Percentiles rank a stretch among this genome's conserved stretches.
Evolutionary conservation across 2,888 invertebrate genomes (phyloP).

Genomic region (Leptopterna dolabrata): DNA sequence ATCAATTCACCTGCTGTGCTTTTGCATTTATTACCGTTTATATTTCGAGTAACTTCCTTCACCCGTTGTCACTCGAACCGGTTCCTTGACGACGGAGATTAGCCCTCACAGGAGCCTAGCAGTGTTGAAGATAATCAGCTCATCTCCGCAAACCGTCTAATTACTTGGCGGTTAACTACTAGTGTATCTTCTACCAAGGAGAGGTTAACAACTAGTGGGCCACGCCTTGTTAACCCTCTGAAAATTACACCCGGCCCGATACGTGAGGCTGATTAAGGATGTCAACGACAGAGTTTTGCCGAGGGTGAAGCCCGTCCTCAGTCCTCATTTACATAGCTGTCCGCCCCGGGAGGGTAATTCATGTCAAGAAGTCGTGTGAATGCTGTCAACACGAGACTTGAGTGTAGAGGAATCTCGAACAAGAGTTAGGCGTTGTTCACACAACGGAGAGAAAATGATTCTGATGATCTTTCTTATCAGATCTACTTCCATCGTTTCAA

Average conservation of each 20-base stretch:
- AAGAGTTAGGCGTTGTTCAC: no score
- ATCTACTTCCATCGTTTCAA: no score
- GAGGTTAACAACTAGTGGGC: not conserved
- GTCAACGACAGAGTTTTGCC: not conserved
- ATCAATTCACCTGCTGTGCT: no score
- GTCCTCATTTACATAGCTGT: not conserved
- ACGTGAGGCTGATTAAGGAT: not conserved
- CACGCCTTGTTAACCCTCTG: not conserved
- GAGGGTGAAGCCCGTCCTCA: no score
- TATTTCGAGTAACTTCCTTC: no score
- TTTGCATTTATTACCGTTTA: no score
- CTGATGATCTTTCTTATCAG: no score
- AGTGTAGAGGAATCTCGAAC: not conserved
- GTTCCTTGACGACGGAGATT: not conserved
- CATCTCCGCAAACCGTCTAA: not conserved
- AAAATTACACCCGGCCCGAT: slow-evolving; percentile 1
- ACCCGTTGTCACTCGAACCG: no score
- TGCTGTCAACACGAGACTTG: not conserved
- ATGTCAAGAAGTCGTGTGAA: not conserved
- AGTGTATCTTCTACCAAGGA: not conserved
- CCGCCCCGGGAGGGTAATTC: not conserved
- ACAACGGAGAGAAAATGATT: no score
- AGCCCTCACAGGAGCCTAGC: not conserved
- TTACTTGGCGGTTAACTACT: not conserved
- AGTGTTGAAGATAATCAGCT: not conserved